Evolutionary conservation across 1,140 invertebrate genomes (phyloP).

Genomic region (Chelonus insularis): DNA sequence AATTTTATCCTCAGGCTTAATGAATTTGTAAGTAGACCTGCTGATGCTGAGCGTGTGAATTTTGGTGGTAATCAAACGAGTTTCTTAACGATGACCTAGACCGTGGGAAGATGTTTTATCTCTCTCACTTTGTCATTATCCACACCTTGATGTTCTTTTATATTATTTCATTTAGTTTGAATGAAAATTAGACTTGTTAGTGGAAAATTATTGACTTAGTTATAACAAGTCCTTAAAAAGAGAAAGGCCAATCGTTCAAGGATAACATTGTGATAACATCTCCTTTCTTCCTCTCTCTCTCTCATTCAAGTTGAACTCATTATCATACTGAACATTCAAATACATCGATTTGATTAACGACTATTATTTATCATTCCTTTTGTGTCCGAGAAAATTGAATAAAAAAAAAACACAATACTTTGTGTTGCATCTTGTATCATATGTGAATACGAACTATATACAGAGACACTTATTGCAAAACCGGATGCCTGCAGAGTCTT

Average conservation of each 20-base stretch:
- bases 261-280: slow-evolving; percentile 10
- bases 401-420: not conserved
- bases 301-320: slow-evolving; percentile 10
- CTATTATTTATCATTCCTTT: slow-evolving; percentile 6
- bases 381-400: not conserved
- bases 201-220: not conserved
- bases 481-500: slow-evolving; percentile 20
- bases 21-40: slow-evolving; percentile 13
- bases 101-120: slow-evolving; percentile 4
- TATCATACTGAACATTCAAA: slow-evolving; percentile 15
- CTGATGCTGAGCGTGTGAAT: slow-evolving; percentile 16
- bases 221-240: not conserved
- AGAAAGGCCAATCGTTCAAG: slow-evolving; percentile 11
- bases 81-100: slow-evolving; percentile 2
- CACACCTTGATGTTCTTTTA: too few relatives aligned
- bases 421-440: not conserved
- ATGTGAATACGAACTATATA: not conserved
- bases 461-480: slow-evolving; percentile 15
- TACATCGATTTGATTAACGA: slow-evolving; percentile 25
- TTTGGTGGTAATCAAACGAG: slow-evolving; percentile 13
- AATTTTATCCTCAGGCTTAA: slow-evolving; percentile 10
- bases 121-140: not conserved
- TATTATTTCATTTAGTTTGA: not conserved
- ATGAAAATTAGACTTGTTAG: not conserved
- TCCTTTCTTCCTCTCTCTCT: not conserved